Conservation (phyloP, 2,797 vertebrate species). For the Sebastes kiyomatsui region DNA sequence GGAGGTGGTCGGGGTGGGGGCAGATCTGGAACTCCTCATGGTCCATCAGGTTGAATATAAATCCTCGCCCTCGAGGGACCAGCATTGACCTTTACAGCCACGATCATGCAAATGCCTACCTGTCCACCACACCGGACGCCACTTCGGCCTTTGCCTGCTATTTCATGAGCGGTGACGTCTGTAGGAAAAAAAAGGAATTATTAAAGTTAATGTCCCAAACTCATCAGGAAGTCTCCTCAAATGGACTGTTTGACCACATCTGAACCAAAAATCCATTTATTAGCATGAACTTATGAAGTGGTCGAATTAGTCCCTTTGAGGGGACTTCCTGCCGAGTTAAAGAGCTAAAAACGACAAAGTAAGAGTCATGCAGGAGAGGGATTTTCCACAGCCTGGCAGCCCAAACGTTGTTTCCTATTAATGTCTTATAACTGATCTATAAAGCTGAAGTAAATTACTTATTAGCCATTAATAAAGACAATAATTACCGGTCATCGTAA, state of each 20-base stretch:
- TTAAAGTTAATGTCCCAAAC: neutral
- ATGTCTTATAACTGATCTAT: neutral
- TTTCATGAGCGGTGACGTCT: neutral
- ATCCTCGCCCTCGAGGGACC: conserved; percentile 30
- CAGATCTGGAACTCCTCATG: conserved; percentile 43
- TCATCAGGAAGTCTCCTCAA: neutral
- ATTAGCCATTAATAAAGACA: neutral
- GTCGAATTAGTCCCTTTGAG: neutral
- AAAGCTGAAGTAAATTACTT: neutral
- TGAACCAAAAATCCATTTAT: neutral
- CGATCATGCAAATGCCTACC: conserved; percentile 9
- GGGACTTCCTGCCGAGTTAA: neutral
- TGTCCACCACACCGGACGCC: neutral
- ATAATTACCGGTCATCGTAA: neutral
- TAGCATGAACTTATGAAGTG: neutral
- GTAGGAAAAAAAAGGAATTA: neutral
- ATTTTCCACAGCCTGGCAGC: neutral
- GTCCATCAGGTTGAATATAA: conserved; percentile 67
- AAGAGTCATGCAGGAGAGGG: neutral
- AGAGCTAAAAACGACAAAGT: neutral
- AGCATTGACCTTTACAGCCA: conserved; percentile 55
- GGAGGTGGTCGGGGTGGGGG: neutral
- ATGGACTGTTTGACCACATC: neutral
- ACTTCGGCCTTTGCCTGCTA: neutral
- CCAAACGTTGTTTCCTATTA: neutral